Evolutionary conservation across 2,888 invertebrate species (phyloP).

Genomic region (Drosophila kuntzei): DNA sequence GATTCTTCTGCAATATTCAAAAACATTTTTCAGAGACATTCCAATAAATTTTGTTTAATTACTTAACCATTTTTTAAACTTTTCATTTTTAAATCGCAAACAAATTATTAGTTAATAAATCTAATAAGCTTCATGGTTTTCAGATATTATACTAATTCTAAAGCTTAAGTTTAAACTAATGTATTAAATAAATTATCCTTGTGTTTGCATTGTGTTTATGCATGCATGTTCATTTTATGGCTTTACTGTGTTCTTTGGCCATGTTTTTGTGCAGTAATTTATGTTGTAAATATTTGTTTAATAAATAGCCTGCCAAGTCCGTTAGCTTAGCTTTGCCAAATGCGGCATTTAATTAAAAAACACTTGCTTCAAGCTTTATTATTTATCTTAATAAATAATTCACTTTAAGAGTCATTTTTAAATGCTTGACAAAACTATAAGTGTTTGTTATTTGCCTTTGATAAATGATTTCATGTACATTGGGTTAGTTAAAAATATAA

Average conservation of each 20-base stretch:
- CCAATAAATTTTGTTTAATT: background rate
- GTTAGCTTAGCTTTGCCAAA: constrained; percentile 8
- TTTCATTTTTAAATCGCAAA: no score
- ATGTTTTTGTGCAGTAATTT: constrained; percentile 27
- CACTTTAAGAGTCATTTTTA: background rate
- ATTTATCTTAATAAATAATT: constrained; percentile 20
- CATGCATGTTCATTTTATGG: constrained; percentile 26
- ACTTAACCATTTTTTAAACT: no score
- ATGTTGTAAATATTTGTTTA: constrained; percentile 40
- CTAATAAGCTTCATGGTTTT: background rate
- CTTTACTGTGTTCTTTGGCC: constrained; percentile 14
- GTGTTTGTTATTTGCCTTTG: constrained; percentile 4
- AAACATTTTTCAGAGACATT: background rate
- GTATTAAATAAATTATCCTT: constrained; percentile 8
- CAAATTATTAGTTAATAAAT: no score
- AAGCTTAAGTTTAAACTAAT: background rate
- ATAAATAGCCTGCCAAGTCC: constrained; percentile 44
- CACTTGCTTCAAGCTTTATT: constrained; percentile 4
- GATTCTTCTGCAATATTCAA: background rate
- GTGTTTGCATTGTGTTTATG: constrained; percentile 20
- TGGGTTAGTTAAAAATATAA: constrained; percentile 1
- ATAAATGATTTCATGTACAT: constrained; percentile 8
- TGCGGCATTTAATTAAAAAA: constrained; percentile 34
- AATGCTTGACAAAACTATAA: constrained; percentile 2
- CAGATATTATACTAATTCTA: background rate